Base-by-base conservation (phyloP, 2,888 invertebrate species). In the Malthinus flaveolus region DNA sequence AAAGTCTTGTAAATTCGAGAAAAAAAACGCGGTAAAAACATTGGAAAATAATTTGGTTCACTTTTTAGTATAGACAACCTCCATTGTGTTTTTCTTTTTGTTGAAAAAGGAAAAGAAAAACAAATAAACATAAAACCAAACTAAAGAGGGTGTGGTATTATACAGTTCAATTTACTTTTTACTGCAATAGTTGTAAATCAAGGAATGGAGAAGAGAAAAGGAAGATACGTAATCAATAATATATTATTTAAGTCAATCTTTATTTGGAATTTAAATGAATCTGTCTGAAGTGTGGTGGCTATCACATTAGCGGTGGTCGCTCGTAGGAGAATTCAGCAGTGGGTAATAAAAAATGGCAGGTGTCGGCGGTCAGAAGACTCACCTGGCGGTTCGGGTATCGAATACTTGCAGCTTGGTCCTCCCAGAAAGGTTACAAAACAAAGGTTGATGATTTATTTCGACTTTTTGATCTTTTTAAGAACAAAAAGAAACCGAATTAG, bases 361-460 rank as follows among this genome's bases (percentile, higher is more conserved):
- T 64, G 66, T 66, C 63, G 58, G 59, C 62, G 66, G 58, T 64
- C 64, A 66, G 57, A 42, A 58, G 57, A 45, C 59, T 66, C 66
- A 64, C 66, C 66, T 64, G 66, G 66, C 63, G 66, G 56, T 63
- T 58, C 55, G 59, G 42, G 10, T 33, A 44, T 33, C 57, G 36
- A 58, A 50, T 23, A 23, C 23, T 50, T 51, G 62, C 65, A 65
- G 65, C 65, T 65, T 65, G 65, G 62, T 48, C 48, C 47, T 36
- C 13, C 36, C 36, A 36, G 52, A 53, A 53, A 36, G 23, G 36
- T 36, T 46, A 49, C 10, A 32, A 15, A 32, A 36, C 15, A 12
- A 37, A 48, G 37, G 48, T 33, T 33, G 54, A 48, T 48, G 44
- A 39, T 39, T 37, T 39, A 34, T 55, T 39, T 42, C 23, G 5